Conservation (phyloP, 2,113 vertebrate species). For the Chaetura pelagica region DNA sequence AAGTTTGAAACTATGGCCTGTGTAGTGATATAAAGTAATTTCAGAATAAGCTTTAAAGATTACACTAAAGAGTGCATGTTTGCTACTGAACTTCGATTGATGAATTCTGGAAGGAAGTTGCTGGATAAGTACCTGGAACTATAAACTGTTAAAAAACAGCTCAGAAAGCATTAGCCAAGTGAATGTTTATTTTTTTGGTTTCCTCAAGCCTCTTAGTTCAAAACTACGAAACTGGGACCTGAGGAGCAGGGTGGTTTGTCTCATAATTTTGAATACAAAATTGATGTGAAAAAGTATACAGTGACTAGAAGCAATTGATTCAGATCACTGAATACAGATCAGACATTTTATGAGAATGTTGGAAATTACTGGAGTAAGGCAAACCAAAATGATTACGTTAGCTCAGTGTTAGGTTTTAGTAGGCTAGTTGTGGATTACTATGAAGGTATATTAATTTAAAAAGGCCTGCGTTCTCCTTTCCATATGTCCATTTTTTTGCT, state of each 20-base stretch:
- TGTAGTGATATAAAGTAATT: not conserved
- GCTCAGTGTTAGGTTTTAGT: not conserved
- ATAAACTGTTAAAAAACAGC: slow-evolving; percentile 1
- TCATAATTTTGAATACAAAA: not conserved
- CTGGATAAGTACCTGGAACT: not conserved
- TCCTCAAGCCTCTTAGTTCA: not conserved
- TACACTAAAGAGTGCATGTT: not conserved
- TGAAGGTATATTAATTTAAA: not conserved
- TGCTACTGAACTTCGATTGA: not conserved
- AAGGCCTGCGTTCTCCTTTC: not conserved
- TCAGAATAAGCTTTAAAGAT: not conserved
- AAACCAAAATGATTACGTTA: not conserved
- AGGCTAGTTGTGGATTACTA: not conserved
- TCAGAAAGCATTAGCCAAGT: not conserved
- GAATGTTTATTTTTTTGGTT: slow-evolving; percentile 8
- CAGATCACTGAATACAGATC: not conserved
- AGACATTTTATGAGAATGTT: not conserved
- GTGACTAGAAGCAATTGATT: not conserved
- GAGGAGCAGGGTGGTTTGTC: not conserved
- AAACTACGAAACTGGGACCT: not conserved
- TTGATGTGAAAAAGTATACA: not conserved
- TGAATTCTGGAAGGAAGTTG: slow-evolving; percentile 8
- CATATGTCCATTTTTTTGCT: not conserved
- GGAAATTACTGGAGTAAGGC: not conserved
- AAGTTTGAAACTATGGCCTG: not conserved